A percentile compares a stretch with the other conserved stretches of the same genome.
These are phyloP conservation scores for Centropus bengalensis DNA, from an alignment of 2,113 vertebrate species.

Conservation along the genomic window DNA sequence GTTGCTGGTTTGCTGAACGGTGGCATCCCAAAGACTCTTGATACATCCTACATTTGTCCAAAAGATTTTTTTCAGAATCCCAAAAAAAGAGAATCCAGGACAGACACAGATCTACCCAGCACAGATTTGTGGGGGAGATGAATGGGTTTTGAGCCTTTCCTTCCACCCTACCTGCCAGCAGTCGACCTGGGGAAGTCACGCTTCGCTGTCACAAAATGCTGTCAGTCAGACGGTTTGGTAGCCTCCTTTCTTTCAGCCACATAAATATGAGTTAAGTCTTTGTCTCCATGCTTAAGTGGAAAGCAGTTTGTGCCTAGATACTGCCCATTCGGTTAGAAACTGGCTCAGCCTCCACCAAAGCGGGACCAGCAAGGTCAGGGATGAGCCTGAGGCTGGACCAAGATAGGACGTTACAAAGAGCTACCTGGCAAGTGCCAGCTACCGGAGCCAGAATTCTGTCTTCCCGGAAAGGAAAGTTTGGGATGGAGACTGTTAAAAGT, in stretches of 20 bases:
- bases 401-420: neutral
- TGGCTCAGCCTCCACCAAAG: neutral
- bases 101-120: neutral
- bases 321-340: neutral
- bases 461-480: neutral
- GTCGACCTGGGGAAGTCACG: neutral
- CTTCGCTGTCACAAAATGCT: neutral
- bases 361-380: neutral
- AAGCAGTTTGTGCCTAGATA: neutral
- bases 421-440: neutral
- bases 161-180: accelerated
- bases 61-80: neutral
- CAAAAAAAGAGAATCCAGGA: neutral
- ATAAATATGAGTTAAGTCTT: neutral
- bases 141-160: neutral
- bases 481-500: neutral
- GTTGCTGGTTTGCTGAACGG: neutral
- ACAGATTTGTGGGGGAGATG: neutral
- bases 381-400: neutral
- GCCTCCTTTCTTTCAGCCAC: neutral
- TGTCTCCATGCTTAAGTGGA: neutral
- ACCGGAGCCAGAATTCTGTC: neutral
- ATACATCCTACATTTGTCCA: neutral
- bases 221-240: neutral
- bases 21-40: neutral